Evolutionary conservation across 2,797 vertebrate species (phyloP).

Genomic region (Thamnophis elegans): DNA sequence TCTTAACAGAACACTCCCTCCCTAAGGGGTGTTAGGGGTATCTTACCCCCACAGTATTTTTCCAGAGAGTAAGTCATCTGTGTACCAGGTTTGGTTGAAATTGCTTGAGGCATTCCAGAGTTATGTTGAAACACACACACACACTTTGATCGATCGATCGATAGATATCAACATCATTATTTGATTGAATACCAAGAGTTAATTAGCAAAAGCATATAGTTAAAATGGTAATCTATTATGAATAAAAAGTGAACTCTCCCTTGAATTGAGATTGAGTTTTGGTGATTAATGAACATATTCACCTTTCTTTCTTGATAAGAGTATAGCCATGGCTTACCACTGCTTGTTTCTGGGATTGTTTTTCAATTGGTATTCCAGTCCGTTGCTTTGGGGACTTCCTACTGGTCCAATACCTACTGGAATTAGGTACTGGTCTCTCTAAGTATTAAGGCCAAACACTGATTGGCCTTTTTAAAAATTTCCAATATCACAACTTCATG

Average conservation of each 20-base stretch:
- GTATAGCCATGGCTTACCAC: neutral
- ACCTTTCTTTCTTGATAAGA: neutral
- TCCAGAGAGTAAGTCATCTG: too few species aligned
- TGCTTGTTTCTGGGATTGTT: neutral
- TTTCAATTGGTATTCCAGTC: neutral
- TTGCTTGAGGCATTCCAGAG: too few species aligned
- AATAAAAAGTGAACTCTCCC: neutral
- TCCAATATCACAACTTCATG: neutral
- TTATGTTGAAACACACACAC: too few species aligned
- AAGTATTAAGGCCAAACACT: neutral
- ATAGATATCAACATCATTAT: neutral
- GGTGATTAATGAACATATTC: neutral
- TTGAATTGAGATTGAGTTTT: neutral
- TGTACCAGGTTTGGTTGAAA: too few species aligned
- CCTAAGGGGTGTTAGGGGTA: too few species aligned
- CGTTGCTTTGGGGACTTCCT: neutral
- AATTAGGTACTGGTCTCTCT: neutral
- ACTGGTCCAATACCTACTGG: neutral
- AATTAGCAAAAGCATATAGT: neutral
- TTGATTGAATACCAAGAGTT: neutral
- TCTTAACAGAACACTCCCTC: too few species aligned
- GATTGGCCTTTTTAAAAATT: neutral
- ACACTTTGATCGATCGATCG: too few species aligned
- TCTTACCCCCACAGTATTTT: too few species aligned
- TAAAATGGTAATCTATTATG: neutral